Evolutionary conservation across 2,797 vertebrate genomes (phyloP).

Genomic region (Dryobates pubescens): DNA sequence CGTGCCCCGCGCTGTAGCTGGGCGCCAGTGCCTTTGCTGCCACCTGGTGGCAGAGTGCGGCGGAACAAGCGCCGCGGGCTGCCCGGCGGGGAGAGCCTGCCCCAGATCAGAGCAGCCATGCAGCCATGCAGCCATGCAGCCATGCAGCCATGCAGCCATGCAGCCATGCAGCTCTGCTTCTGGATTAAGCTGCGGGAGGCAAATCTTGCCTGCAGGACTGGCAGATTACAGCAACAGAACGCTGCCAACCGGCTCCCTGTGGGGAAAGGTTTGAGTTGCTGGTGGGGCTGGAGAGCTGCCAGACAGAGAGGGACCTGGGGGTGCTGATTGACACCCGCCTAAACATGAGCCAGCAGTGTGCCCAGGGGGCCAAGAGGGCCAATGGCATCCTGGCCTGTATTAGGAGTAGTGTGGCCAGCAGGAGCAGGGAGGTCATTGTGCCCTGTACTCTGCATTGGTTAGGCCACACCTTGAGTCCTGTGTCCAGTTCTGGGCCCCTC

Average conservation of each 20-base stretch:
- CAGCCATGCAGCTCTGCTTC: neutral
- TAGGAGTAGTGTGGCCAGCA: too few relatives aligned
- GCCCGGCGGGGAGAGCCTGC: accelerated
- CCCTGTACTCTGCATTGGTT: too few relatives aligned
- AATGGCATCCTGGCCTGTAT: too few relatives aligned
- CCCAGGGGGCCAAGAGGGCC: too few relatives aligned
- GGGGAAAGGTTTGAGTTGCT: neutral
- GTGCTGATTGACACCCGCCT: too few relatives aligned
- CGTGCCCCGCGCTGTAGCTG: neutral
- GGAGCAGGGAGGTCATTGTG: too few relatives aligned
- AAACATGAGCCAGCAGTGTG: too few relatives aligned
- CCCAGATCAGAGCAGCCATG: neutral
- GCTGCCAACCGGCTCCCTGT: neutral
- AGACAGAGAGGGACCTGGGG: too few relatives aligned
- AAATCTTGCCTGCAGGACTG: neutral
- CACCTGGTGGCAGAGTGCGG: constrained; percentile 34
- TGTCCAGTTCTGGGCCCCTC: too few relatives aligned
- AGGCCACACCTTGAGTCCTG: too few relatives aligned
- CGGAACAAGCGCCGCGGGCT: neutral
- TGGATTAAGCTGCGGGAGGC: neutral
- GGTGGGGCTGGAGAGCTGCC: too few relatives aligned
- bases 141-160: neutral
- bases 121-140: neutral
- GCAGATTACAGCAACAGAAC: neutral
- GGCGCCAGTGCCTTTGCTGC: neutral